Evolutionary conservation across 1,140 invertebrate genomes (phyloP).

Genomic region (roundworm (Caenorhabditis elegans)): WBcel235 BX284605.5:8279501-8280000

Average conservation of each 20-base stretch:
- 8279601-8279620: too few species aligned
- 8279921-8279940: background rate
- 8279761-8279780: constrained; percentile 11
- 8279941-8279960: background rate
- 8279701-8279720: background rate
- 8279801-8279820: background rate
- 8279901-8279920: background rate
- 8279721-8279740: background rate
- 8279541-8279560: too few species aligned
- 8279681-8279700: background rate
- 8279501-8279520: too few species aligned
- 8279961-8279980: background rate
- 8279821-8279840: background rate
- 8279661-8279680: background rate
- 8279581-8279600: too few species aligned
- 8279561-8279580: too few species aligned
- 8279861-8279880: background rate
- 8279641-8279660: too few species aligned
- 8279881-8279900: too few species aligned
- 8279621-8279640: too few species aligned
- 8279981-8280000: background rate
- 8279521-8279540: too few species aligned
- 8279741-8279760: constrained; percentile 1
- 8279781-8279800: background rate
- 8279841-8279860: background rate